Percentiles rank a stretch among this genome's conserved stretches.
These are phyloP conservation scores for Azorinus chamasolen DNA, from an alignment of 2,888 invertebrate species.

Conservation along the genomic window DNA sequence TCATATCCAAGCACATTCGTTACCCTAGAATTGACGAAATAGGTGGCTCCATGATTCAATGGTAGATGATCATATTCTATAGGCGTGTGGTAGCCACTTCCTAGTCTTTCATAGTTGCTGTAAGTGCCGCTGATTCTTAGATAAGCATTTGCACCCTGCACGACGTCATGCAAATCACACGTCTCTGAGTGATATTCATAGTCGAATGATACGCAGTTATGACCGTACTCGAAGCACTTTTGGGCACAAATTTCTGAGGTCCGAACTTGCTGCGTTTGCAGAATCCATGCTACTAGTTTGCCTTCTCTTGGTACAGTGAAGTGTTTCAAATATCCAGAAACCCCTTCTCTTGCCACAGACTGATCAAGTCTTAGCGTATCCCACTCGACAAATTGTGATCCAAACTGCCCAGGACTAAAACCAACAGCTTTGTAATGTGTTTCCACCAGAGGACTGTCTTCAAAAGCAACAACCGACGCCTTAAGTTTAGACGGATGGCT, in stretches of 20 bases:
- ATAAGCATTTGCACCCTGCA: conserved; percentile 67
- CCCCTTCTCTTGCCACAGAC: conserved; percentile 40
- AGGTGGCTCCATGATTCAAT: conserved; percentile 66
- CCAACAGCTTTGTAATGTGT: conserved; percentile 66
- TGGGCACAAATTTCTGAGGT: conserved; percentile 63
- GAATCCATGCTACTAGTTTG: conserved; percentile 59
- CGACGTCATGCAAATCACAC: conserved; percentile 70
- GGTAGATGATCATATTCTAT: conserved; percentile 57
- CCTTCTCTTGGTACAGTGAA: conserved; percentile 68
- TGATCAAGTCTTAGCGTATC: conserved; percentile 46
- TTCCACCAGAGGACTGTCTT: conserved; percentile 71
- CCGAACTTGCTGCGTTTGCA: conserved; percentile 44
- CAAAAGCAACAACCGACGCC: conserved; percentile 71
- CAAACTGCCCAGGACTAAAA: conserved; percentile 67
- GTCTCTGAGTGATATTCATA: conserved; percentile 70
- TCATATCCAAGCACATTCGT: conserved; percentile 70
- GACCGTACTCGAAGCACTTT: conserved; percentile 59
- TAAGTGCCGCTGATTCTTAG: conserved; percentile 68
- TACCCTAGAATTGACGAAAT: conserved; percentile 70
- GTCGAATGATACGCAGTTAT: conserved; percentile 73
- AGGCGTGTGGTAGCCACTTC: conserved; percentile 63
- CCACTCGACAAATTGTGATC: conserved; percentile 69
- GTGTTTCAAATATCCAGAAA: conserved; percentile 42
- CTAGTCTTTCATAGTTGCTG: conserved; percentile 71
- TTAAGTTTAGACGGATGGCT: conserved; percentile 71